Base-by-base conservation (phyloP, 2,113 vertebrate genomes). In the Sarotherodon lohbergeri region DNA sequence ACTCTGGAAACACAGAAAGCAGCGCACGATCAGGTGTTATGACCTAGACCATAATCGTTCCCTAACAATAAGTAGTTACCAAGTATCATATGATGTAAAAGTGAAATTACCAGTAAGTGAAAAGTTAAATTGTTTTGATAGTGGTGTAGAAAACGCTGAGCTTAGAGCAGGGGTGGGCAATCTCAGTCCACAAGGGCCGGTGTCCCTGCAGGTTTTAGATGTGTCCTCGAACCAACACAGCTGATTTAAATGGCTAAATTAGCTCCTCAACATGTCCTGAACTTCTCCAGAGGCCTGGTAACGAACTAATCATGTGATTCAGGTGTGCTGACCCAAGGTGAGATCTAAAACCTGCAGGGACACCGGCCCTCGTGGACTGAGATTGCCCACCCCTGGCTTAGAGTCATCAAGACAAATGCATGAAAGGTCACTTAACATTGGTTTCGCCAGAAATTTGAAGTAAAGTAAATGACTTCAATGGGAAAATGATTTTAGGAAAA, bases 391-490 rank as follows among this genome's bases (percentile, higher is more conserved):
- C 22, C 22, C 22, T 22, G 22, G 12, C 6, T 39, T 68, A 5
- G 34, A 66, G 41, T 16, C 9, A 48, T 73, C 13, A 48, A 76
- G 17, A 27, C 41, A 48, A 76, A 76, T 76, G 11, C 43, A 3
- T 3, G 0, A 76, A 76, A 76, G 13, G 27, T 27, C 14, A 29
- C 41, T 1, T 17, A 11, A 48, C 41, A 48, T 4, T 48, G 14
- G 9, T 73, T 73, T 46, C 0, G 0, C 22, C 41, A 27, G 22
- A 46, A 73, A 46, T 0, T 27, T 46, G 0, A 1, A 73, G 10
- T 73, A 11, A 63, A 63, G 16, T 19, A 36, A 36, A 63, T n/a
- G 17, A 36, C 9, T 63, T 63, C 32, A 63, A 12, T 63, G 2
- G 14, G 3, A 10, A 73, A 3, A 27, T 1, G 13, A 16, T 27